Evolutionary conservation across 2,888 invertebrate species (phyloP), one percentile per base, ranked within the genome.

Genomic region (Ypsolopha sequella): DNA sequence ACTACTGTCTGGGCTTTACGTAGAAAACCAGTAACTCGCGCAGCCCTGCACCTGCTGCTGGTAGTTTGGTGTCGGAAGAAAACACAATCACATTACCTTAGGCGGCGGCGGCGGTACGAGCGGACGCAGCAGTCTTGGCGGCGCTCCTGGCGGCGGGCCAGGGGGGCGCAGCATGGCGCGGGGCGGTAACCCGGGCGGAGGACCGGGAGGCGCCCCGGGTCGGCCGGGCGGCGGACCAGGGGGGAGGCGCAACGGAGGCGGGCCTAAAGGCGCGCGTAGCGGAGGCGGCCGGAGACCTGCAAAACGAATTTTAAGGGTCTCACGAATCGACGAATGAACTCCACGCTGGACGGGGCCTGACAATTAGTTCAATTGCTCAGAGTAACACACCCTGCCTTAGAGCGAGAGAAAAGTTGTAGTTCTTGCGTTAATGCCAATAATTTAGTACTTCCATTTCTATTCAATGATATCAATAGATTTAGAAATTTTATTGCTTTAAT

Each of bases 111-210:
- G 90, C 11, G 91, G 90, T 46, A 82, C 85, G 43, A 90, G 86
- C 14, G 91, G 89, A 0, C 80, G 70, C 51, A 90, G 88, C 61
- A 89, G 76, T 10, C 90, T 24, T 4, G 24, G 88, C 10, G 92
- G 92, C 2, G 90, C 90, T 1, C 91, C 91, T 0, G 91, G 91
- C 39, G 91, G 91, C 45, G 91, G 86, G 6, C 91, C 82, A n/a
- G 91, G 87, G 0, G 92, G 90, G 0, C 92, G 71, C 53, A 78
- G 61, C 57, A 73, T 60, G 10, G 66, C 69, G 13, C 77, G 67
- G 6, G 68, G 65, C 1, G 92, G 60, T 88, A 92, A 51, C 85
- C 91, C 90, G 82, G 47, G 91, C 88, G 49, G 89, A 89, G 53
- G 48, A 13, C 48, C 51, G 36, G 49, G 51, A 56, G 1, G 57